Conservation (phyloP, 2,113 vertebrate genomes). For the Mirounga angustirostris region DNA sequence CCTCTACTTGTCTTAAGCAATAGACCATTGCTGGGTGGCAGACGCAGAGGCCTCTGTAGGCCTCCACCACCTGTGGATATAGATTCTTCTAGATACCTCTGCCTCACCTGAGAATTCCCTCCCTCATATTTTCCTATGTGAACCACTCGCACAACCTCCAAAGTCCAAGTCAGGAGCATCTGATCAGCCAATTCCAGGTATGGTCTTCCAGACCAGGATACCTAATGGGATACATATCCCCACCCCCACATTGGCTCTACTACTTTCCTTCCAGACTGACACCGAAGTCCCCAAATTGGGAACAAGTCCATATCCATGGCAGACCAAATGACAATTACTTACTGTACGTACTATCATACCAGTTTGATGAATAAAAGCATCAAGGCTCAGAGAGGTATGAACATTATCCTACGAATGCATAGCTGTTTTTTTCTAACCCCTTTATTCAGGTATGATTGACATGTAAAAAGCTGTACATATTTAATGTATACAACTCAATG, state of each 20-base stretch:
- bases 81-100: not conserved
- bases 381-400: not conserved
- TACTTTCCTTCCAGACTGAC: not conserved
- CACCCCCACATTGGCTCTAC: not conserved
- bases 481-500: not conserved
- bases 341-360: not conserved
- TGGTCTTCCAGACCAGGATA: not conserved
- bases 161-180: not conserved
- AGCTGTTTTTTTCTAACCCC: not conserved
- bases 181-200: not conserved
- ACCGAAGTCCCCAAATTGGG: not conserved
- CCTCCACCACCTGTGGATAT: rapidly evolving
- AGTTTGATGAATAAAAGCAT: not conserved
- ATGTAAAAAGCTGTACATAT: not conserved
- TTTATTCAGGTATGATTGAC: not conserved
- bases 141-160: not conserved
- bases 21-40: not conserved
- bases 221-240: too few relatives aligned
- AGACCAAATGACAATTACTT: not conserved
- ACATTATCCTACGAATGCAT: not conserved
- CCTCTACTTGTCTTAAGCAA: not conserved
- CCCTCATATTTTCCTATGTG: not conserved
- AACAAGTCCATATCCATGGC: not conserved
- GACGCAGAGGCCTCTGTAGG: not conserved
- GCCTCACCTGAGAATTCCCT: not conserved